Evolutionary conservation across 2,797 vertebrate species (phyloP).

Genomic region (Poliocrania exsul): DNA sequence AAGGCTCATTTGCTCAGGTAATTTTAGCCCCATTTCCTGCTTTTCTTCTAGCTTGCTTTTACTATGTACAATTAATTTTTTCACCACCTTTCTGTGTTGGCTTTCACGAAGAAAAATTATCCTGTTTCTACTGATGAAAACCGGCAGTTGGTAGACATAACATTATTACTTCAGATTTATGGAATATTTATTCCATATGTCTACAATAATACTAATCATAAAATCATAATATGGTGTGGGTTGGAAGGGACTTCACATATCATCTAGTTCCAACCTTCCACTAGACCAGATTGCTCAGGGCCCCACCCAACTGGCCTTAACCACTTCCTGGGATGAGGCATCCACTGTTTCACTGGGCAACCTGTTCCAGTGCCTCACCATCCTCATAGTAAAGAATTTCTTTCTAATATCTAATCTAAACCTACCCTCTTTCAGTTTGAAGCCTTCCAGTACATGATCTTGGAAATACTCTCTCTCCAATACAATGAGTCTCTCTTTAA

Average conservation of each 20-base stretch:
- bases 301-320: background rate
- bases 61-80: background rate
- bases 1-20: background rate
- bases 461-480: background rate
- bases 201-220: background rate
- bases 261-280: background rate
- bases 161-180: background rate
- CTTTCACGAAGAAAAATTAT: background rate
- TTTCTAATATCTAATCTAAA: background rate
- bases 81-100: background rate
- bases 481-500: background rate
- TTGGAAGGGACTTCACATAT: background rate
- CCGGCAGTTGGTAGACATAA: background rate
- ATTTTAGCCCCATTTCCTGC: background rate
- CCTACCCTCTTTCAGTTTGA: background rate
- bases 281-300: background rate
- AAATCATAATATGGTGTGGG: background rate
- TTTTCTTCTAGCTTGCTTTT: background rate
- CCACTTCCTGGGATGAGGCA: background rate
- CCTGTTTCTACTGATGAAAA: background rate
- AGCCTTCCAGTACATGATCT: background rate
- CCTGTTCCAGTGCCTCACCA: background rate
- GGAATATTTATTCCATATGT: background rate
- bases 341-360: background rate
- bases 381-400: background rate